A percentile compares a stretch with the other conserved stretches of the same genome.
phyloP scores from a whole-genome alignment of 2,113 vertebrate genomes.

The Anoplopoma fimbria region DNA sequence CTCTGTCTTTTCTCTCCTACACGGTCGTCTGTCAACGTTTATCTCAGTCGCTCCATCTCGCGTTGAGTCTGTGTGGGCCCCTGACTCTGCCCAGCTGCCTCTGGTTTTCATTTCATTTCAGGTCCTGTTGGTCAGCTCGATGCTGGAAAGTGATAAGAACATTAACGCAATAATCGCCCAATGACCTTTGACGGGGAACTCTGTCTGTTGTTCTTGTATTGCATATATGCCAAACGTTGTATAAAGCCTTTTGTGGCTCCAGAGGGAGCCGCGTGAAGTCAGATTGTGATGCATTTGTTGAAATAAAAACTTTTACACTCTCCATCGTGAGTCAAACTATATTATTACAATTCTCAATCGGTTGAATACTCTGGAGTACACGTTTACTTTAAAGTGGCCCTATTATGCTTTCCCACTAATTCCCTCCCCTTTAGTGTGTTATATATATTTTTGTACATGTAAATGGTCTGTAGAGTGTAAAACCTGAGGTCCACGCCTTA shows the following conservation, averaged over 20 bases:
- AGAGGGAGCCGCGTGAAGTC: not conserved
- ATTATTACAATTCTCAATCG: not conserved
- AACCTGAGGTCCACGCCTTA: no score
- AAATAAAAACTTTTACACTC: not conserved
- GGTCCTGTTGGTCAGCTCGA: not conserved
- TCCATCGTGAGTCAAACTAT: not conserved
- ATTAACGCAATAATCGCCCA: not conserved
- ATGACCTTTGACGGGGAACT: not conserved
- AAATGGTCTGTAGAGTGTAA: no score
- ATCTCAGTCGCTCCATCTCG: constrained; percentile 14
- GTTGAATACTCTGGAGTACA: no score
- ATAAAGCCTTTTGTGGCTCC: not conserved
- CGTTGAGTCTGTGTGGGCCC: not conserved
- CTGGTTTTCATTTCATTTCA: constrained; percentile 3
- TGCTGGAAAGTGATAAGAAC: not conserved
- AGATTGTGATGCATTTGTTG: not conserved
- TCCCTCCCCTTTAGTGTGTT: no score
- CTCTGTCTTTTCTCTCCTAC: constrained; percentile 32
- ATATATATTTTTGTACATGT: no score
- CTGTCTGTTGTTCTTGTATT: not conserved
- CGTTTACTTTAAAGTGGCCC: no score
- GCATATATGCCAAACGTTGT: not conserved
- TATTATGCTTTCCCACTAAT: no score
- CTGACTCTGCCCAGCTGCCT: not conserved
- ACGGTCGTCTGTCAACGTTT: constrained; percentile 23